Percentiles rank a stretch among this genome's conserved stretches.
Conservation (phyloP, 2,797 vertebrate species). For the Poeciliopsis infans region DNA sequence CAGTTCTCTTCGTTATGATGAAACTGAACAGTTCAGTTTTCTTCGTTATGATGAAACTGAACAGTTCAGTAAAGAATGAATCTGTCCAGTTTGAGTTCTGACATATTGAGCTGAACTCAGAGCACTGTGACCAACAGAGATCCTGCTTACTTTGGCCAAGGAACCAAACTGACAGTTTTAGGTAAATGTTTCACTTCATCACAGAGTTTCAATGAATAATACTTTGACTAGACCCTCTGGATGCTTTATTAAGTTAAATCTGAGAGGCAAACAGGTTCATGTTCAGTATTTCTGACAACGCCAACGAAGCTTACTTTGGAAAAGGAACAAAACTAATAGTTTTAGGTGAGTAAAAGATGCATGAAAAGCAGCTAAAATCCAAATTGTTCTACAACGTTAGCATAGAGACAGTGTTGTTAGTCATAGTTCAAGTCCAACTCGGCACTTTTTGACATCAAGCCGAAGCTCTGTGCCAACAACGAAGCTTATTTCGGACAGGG, state of each 20-base stretch:
- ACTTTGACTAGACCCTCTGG: background rate
- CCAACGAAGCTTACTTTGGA: slow-evolving; percentile 65
- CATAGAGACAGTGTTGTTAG: background rate
- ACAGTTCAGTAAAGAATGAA: background rate
- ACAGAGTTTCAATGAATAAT: background rate
- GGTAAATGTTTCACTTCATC: slow-evolving; percentile 54
- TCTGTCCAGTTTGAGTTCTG: background rate
- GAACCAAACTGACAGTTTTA: slow-evolving; percentile 62
- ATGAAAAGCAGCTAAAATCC: background rate
- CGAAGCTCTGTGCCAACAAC: slow-evolving; percentile 64
- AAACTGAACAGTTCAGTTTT: no score
- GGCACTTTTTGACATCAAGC: slow-evolving; percentile 55
- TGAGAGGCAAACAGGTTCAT: slow-evolving; percentile 24
- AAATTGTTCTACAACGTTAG: rapidly evolving
- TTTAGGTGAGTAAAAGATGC: slow-evolving; percentile 66
- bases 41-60: background rate
- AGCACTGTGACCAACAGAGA: slow-evolving; percentile 56
- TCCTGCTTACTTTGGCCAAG: slow-evolving; percentile 50
- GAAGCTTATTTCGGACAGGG: slow-evolving; percentile 71
- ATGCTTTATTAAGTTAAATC: background rate
- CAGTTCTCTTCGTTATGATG: background rate
- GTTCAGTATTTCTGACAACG: slow-evolving; percentile 52
- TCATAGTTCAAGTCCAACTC: background rate
- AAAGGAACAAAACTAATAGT: slow-evolving; percentile 77
- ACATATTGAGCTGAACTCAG: slow-evolving; percentile 40